Evolutionary conservation across 1,140 invertebrate genomes (phyloP).

Genomic region (Bombus turneri): DNA sequence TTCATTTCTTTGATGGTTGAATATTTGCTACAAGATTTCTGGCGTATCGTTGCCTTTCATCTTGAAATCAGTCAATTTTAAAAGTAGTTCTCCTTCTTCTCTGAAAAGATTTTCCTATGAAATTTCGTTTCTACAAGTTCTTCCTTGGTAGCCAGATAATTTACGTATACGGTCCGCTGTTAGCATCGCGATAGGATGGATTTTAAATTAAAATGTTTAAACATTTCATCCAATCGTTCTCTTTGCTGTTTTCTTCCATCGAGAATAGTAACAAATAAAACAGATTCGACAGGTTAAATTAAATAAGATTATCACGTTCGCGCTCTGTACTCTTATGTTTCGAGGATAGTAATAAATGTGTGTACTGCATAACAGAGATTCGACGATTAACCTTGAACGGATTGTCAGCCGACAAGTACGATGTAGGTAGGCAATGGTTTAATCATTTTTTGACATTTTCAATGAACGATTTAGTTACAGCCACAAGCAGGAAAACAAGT

Average conservation of each 20-base stretch:
- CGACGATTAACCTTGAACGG: background rate
- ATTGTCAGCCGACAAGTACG: background rate
- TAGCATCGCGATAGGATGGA: too few species aligned
- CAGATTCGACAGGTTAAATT: background rate
- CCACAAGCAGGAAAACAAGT: too few species aligned
- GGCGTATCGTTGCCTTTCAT: background rate
- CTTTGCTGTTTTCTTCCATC: background rate
- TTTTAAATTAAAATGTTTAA: too few species aligned
- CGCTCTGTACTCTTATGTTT: background rate
- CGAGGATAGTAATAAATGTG: background rate
- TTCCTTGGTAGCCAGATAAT: too few species aligned
- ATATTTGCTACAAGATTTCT: background rate
- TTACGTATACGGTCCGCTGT: too few species aligned
- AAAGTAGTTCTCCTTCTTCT: too few species aligned
- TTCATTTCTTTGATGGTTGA: background rate
- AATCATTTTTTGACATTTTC: too few species aligned
- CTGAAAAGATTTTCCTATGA: too few species aligned
- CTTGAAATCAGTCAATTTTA: background rate
- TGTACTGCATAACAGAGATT: background rate
- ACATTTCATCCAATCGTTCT: background rate
- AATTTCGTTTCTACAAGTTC: too few species aligned
- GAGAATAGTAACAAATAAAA: background rate
- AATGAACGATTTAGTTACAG: too few species aligned
- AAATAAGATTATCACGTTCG: too few species aligned
- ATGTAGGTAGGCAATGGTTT: background rate